These are phyloP conservation scores for Listronotus bonariensis DNA, from an alignment of 1,140 invertebrate genomes.

Conservation along the genomic window DNA sequence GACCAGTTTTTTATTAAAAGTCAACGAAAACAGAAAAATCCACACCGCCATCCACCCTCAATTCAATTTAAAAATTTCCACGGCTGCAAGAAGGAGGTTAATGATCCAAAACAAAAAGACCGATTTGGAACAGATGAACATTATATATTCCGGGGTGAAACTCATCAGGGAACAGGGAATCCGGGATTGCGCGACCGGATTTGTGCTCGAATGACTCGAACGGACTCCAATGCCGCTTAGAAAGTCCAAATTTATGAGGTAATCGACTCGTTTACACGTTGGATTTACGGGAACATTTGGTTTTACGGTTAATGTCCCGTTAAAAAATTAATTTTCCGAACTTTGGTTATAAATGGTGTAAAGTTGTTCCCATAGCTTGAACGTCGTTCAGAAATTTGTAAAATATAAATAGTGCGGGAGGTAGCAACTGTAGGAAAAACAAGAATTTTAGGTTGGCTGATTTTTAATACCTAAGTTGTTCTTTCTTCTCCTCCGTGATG, in stretches of 20 bases:
- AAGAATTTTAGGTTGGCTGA: too few relatives aligned
- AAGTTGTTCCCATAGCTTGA: too few relatives aligned
- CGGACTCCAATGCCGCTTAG: background rate
- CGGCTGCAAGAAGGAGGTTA: slow-evolving; percentile 18
- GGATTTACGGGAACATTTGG: too few relatives aligned
- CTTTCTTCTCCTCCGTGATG: too few relatives aligned
- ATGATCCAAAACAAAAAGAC: slow-evolving; percentile 33
- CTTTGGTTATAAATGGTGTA: too few relatives aligned
- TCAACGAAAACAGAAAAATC: slow-evolving; percentile 3
- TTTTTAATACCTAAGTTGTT: too few relatives aligned
- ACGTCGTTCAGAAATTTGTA: too few relatives aligned
- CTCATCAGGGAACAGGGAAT: slow-evolving; percentile 17
- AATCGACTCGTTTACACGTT: slow-evolving; percentile 4
- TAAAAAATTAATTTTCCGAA: too few relatives aligned
- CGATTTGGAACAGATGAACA: slow-evolving; percentile 29
- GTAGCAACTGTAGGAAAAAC: too few relatives aligned
- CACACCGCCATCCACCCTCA: background rate
- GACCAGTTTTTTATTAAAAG: too few relatives aligned
- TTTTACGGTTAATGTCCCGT: too few relatives aligned
- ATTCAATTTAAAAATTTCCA: slow-evolving; percentile 21
- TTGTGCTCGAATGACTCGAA: slow-evolving; percentile 14
- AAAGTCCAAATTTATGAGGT: slow-evolving; percentile 9
- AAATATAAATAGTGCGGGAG: too few relatives aligned
- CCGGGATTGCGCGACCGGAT: slow-evolving; percentile 16
- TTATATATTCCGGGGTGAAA: slow-evolving; percentile 30